These are phyloP conservation scores for Chrysolina oricalcia DNA, from an alignment of 2,888 invertebrate species.

Conservation along the genomic window DNA sequence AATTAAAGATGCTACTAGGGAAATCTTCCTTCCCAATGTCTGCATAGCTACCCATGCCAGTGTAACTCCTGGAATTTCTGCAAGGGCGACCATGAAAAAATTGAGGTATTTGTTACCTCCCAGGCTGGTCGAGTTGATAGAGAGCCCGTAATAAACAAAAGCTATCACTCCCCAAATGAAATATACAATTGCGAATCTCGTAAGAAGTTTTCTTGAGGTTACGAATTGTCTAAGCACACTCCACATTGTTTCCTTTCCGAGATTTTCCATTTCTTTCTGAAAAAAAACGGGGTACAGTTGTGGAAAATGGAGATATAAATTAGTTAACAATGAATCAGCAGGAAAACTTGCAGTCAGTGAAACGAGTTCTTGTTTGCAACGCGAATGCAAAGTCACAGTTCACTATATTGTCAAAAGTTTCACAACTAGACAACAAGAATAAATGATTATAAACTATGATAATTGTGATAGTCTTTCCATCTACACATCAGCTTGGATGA, in stretches of 20 bases:
- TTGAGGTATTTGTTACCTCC: slow-evolving; percentile 81
- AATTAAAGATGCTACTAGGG: slow-evolving; percentile 74
- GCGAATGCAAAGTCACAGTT: too few species aligned
- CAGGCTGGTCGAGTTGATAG: slow-evolving; percentile 78
- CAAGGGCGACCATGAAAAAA: slow-evolving; percentile 77
- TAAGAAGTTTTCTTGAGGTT: slow-evolving; percentile 70
- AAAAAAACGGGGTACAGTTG: neutral
- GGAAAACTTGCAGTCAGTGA: too few species aligned
- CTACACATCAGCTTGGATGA: neutral
- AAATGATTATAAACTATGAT: too few species aligned
- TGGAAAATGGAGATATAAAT: too few species aligned
- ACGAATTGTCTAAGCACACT: slow-evolving; percentile 71
- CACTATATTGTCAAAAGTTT: too few species aligned
- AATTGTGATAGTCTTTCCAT: too few species aligned
- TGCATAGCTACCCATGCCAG: slow-evolving; percentile 74
- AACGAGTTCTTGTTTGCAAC: too few species aligned
- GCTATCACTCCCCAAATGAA: slow-evolving; percentile 76
- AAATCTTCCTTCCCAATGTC: slow-evolving; percentile 73
- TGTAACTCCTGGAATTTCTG: slow-evolving; percentile 77
- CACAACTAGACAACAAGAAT: too few species aligned
- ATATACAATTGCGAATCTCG: slow-evolving; percentile 66
- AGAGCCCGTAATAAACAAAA: slow-evolving; percentile 81
- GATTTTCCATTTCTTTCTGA: slow-evolving; percentile 11
- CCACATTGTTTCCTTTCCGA: slow-evolving; percentile 66
- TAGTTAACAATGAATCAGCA: too few species aligned